Evolutionary conservation across 2,888 invertebrate species (phyloP).

Genomic region (Pedicia rivosa): DNA sequence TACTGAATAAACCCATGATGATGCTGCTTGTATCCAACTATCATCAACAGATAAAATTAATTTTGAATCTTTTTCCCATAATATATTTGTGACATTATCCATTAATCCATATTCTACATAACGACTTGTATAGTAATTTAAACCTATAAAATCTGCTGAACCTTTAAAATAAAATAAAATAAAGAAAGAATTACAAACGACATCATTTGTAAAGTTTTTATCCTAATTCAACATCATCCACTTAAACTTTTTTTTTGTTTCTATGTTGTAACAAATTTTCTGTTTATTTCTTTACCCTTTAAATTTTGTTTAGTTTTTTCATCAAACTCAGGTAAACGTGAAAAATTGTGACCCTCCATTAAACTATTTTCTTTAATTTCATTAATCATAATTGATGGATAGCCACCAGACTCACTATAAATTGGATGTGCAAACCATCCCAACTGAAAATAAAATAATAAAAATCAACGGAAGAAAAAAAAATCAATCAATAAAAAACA

Average conservation of each 20-base stretch:
- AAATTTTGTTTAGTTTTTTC: too few species aligned
- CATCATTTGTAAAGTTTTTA: too few species aligned
- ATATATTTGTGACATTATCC: conserved; percentile 27
- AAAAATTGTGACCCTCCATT: conserved; percentile 19
- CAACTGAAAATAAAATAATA: conserved; percentile 15
- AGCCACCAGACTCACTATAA: conserved; percentile 19
- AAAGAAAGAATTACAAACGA: too few species aligned
- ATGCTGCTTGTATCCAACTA: conserved; percentile 19
- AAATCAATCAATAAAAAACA: background rate
- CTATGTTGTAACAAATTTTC: too few species aligned
- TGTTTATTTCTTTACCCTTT: too few species aligned
- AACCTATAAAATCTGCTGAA: conserved; percentile 20
- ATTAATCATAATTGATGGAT: conserved; percentile 21
- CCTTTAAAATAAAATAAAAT: too few species aligned
- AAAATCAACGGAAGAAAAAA: too few species aligned
- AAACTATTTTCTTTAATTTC: conserved; percentile 20
- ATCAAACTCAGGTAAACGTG: conserved; percentile 20
- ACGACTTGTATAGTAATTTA: conserved; percentile 21
- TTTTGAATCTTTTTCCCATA: conserved; percentile 34
- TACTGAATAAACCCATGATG: conserved; percentile 20
- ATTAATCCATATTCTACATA: conserved; percentile 12
- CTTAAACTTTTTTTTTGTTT: too few species aligned
- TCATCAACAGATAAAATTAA: conserved; percentile 14
- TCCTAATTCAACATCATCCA: too few species aligned
- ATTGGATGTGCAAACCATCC: conserved; percentile 26